Evolutionary conservation across 2,797 vertebrate genomes (phyloP).

Genomic region (Eulemur coronatus): DNA sequence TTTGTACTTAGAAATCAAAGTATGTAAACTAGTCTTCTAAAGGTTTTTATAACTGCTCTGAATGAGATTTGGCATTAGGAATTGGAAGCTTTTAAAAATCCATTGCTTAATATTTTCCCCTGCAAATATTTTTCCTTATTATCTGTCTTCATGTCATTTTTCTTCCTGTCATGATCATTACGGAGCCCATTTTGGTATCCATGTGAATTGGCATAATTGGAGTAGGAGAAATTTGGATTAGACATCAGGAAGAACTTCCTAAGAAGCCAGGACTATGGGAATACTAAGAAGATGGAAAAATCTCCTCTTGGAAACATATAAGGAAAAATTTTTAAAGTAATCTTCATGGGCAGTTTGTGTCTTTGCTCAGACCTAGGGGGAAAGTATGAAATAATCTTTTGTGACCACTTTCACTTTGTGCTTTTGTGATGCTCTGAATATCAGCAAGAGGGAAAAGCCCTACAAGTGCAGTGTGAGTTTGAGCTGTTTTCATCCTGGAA

Average conservation of each 20-base stretch:
- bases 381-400: background rate
- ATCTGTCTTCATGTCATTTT: background rate
- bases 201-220: background rate
- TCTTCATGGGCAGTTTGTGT: background rate
- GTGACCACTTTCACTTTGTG: background rate
- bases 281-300: background rate
- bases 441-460: background rate
- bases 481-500: background rate
- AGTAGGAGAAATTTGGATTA: background rate
- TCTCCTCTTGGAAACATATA: background rate
- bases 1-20: conserved; percentile 1
- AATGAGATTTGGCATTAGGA: background rate
- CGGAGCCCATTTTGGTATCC: background rate
- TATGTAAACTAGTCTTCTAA: background rate
- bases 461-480: background rate
- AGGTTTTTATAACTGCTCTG: background rate
- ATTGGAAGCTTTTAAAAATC: conserved; percentile 4
- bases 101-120: conserved; percentile 9
- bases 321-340: background rate
- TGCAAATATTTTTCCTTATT: background rate
- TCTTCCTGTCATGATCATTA: background rate
- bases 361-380: background rate
- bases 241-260: background rate
- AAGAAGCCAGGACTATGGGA: background rate
- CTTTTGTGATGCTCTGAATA: background rate